A percentile compares a stretch with the other conserved stretches of the same genome.
Conservation (phyloP, 92 coral and sea anemone genomes). For the Zoanthus sociatus region DNA sequence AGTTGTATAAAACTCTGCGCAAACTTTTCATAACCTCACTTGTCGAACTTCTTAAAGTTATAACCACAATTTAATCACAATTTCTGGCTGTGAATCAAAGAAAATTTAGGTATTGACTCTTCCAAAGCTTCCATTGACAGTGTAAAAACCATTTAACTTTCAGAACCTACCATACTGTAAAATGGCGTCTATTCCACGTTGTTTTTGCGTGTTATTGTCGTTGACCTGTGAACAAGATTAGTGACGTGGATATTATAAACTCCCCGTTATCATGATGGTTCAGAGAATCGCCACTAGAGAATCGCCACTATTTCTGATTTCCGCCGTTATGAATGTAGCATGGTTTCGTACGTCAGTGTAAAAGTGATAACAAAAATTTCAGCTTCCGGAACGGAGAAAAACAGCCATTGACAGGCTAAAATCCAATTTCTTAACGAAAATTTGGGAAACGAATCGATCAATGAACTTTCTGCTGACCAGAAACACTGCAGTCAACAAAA, state of each 20-base stretch:
- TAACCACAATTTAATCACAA: too few species aligned
- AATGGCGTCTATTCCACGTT: background rate
- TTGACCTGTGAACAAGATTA: background rate
- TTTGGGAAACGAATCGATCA: background rate
- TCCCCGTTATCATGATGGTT: background rate
- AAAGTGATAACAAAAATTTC: background rate
- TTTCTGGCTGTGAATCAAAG: too few species aligned
- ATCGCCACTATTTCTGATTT: background rate
- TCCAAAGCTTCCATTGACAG: too few species aligned
- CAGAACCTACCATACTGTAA: too few species aligned
- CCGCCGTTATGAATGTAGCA: background rate
- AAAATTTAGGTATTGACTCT: too few species aligned
- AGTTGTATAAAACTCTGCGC: too few species aligned
- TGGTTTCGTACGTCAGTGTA: background rate
- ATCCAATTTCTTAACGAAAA: background rate
- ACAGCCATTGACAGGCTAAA: background rate
- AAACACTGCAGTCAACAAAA: background rate
- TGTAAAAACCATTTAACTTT: too few species aligned
- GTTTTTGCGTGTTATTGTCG: background rate
- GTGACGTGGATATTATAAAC: conserved; percentile 18
- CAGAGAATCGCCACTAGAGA: too few species aligned
- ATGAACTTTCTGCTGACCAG: background rate
- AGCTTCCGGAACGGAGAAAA: background rate
- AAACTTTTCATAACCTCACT: too few species aligned
- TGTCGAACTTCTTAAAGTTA: too few species aligned